Percentiles rank a stretch among this genome's conserved stretches.
These are phyloP conservation scores for Pseudoips prasinana DNA, from an alignment of 2,888 invertebrate genomes.

Conservation along the genomic window DNA sequence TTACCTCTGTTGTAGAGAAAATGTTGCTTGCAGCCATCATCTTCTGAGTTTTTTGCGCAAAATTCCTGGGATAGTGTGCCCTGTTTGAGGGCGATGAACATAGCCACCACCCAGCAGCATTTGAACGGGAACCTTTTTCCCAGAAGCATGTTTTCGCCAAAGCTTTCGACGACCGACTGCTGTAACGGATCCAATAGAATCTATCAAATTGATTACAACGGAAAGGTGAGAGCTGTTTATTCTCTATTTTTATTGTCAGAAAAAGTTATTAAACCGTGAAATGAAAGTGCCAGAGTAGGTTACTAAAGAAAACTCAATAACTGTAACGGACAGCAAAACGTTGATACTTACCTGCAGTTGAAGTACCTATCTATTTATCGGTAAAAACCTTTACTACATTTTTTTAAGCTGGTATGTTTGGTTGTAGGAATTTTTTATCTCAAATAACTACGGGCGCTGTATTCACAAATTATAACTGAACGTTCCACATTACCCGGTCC, in stretches of 20 bases:
- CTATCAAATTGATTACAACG: slow-evolving; percentile 57
- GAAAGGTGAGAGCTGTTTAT: slow-evolving; percentile 50
- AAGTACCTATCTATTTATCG: no score
- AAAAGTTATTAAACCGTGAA: slow-evolving; percentile 59
- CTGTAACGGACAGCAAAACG: slow-evolving; percentile 22
- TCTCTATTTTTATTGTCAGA: slow-evolving; percentile 47
- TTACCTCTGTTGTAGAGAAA: slow-evolving; percentile 46
- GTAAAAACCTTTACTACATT: no score
- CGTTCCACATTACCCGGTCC: no score
- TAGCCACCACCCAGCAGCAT: slow-evolving; percentile 52
- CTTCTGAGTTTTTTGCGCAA: slow-evolving; percentile 43
- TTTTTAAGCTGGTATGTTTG: no score
- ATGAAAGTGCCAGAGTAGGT: slow-evolving; percentile 56
- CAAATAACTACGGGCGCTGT: no score
- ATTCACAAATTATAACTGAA: no score
- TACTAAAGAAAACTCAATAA: slow-evolving; percentile 40
- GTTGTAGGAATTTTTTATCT: no score
- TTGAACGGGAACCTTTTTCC: slow-evolving; percentile 47
- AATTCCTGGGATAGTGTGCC: slow-evolving; percentile 48
- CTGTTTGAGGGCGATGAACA: slow-evolving; percentile 42
- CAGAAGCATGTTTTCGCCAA: slow-evolving; percentile 53
- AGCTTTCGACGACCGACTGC: slow-evolving; percentile 50
- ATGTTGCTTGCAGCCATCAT: slow-evolving; percentile 37
- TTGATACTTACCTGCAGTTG: no score
- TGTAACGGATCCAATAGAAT: slow-evolving; percentile 27